phyloP scores from a whole-genome alignment of 2,888 invertebrate species.

The Andrena camellia region DNA sequence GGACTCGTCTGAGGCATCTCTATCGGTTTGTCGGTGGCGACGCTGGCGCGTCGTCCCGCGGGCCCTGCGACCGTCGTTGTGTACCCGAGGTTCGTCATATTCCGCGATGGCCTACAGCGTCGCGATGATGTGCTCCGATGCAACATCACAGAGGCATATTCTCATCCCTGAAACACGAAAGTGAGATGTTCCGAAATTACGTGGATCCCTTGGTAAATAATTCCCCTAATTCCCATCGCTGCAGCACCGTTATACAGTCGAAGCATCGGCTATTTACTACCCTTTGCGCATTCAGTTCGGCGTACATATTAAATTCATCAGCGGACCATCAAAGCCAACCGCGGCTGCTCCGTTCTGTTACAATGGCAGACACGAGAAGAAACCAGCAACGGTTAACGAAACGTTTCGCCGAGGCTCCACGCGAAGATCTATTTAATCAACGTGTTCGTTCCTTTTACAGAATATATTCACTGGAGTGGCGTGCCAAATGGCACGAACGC shows the following conservation, averaged over 20 bases:
- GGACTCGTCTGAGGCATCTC: constrained; percentile 81
- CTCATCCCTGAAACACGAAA: constrained; percentile 65
- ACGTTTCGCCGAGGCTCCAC: neutral
- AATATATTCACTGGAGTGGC: constrained; percentile 28
- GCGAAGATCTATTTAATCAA: constrained; percentile 22
- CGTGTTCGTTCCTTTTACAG: neutral
- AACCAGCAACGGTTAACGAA: neutral
- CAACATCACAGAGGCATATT: constrained; percentile 86
- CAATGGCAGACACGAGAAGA: neutral
- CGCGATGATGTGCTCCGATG: constrained; percentile 90
- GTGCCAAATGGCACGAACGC: constrained; percentile 38
- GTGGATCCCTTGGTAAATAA: too few species aligned
- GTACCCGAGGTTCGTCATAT: constrained; percentile 88
- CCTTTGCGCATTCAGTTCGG: neutral
- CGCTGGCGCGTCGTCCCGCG: constrained; percentile 80
- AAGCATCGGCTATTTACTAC: too few species aligned
- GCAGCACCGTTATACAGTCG: too few species aligned
- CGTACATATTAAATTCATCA: neutral
- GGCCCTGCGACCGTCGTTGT: constrained; percentile 78
- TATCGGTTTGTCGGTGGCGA: constrained; percentile 82
- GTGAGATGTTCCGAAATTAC: too few species aligned
- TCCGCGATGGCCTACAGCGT: constrained; percentile 89
- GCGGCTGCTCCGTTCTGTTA: neutral
- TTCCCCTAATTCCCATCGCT: too few species aligned
- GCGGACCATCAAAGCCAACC: neutral